Percentiles rank a stretch among this genome's conserved stretches.
Conservation (phyloP, 1,140 invertebrate species). For the Tetraneura akinire region DNA sequence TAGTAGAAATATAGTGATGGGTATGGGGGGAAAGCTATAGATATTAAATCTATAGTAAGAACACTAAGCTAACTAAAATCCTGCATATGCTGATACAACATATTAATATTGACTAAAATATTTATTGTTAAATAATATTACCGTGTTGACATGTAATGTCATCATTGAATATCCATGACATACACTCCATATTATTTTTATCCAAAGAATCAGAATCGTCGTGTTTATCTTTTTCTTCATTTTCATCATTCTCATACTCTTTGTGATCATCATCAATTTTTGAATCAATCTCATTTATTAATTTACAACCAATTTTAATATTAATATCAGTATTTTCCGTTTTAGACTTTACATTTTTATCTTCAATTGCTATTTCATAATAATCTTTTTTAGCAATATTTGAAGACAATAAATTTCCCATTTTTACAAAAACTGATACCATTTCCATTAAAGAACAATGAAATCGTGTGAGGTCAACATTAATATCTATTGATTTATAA, state of each 20-base stretch:
- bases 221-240: constrained; percentile 37
- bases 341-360: neutral
- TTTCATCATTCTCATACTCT: constrained; percentile 37
- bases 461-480: constrained; percentile 10
- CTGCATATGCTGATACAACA: too few species aligned
- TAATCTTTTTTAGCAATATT: constrained; percentile 35
- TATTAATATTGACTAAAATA: neutral
- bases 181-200: constrained; percentile 49
- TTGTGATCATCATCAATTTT: constrained; percentile 30
- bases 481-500: constrained; percentile 25
- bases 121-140: constrained; percentile 9
- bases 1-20: too few species aligned
- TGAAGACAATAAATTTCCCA: constrained; percentile 1
- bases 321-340: neutral
- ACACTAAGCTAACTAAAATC: too few species aligned
- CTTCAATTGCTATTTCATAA: neutral
- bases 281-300: neutral
- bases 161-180: constrained; percentile 54
- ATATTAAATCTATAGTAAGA: too few species aligned
- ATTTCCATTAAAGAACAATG: constrained; percentile 17
- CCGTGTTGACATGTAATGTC: constrained; percentile 55
- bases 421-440: constrained; percentile 10
- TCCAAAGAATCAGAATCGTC: constrained; percentile 40
- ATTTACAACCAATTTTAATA: too few species aligned
- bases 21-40: too few species aligned